Base-by-base conservation (phyloP, 2,797 vertebrate genomes). In the Chrosomus eos region DNA sequence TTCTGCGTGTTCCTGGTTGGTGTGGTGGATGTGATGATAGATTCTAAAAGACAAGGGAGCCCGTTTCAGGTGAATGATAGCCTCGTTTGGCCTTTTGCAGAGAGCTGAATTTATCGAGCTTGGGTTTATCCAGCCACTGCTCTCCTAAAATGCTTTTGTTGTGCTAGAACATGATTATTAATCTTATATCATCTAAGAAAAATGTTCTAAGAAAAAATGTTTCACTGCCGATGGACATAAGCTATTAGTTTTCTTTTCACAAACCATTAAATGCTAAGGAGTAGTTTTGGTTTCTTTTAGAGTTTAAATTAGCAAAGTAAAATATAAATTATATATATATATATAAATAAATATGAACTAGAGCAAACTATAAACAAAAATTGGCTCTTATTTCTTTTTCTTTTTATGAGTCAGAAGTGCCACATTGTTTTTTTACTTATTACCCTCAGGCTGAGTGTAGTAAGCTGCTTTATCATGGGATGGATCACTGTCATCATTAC, bases 401-500 rank as follows among this genome's bases (percentile, higher is more conserved):
- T 23, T 60, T 23, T 9, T 58, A n/a, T 58, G 21, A 9, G 1
- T 31, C 18, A 60, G n/a, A 40, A 60, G 23, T 40, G 31, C 33
- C 45, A 3, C 5, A 28, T 26, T 62, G 5, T 51, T 7, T 38
- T 38, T 16, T 16, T 36, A 36, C n/a, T 4, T 33, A 5, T 73
- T 60, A 73, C 53, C 26, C 21, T 33, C 2, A 45, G 36, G 10
- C 38, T 11, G 53, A 21, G 28, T 26, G 6, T 62, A 84, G 33
- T 64, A 58, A 66, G 67, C 74, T 83, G 38, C 5, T n/a, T 36
- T 73, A 38, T 84, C 83, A 14, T 81, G 74, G 64, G 72, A 70
- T 80, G 80, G 45, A 81, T 87, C 82, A 85, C 43, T 45, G 55
- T 71, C 38, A 40, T 87, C 72, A 70, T 73, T 73, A 85, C 55